phyloP scores from a whole-genome alignment of 2,797 vertebrate species.

The Amazona ochrocephala region DNA sequence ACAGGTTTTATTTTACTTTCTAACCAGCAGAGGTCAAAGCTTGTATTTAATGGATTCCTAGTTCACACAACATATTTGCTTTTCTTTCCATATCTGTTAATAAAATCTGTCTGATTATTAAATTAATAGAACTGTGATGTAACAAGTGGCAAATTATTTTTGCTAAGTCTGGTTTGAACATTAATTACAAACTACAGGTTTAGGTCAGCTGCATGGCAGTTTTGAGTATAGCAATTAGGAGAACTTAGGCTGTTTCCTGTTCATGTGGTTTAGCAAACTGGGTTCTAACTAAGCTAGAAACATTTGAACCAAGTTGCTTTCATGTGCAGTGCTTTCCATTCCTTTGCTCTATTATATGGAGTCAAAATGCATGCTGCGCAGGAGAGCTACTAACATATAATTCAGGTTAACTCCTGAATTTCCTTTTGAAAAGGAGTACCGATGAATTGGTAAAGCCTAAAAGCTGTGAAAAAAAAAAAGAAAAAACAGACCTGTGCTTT shows the following conservation, averaged over 20 bases:
- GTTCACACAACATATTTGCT: slow-evolving; percentile 39
- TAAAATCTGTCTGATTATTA: slow-evolving; percentile 17
- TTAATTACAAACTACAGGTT: not conserved
- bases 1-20: slow-evolving; percentile 30
- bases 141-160: slow-evolving; percentile 9
- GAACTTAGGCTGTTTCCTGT: not conserved
- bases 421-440: not conserved
- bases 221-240: not conserved
- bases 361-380: not conserved
- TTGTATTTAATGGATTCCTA: slow-evolving; percentile 35
- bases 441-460: not conserved
- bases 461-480: not conserved
- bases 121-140: slow-evolving; percentile 34
- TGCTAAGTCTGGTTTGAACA: not conserved
- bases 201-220: not conserved
- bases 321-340: not conserved
- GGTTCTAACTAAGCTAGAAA: not conserved
- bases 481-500: not conserved
- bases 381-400: not conserved
- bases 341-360: not conserved
- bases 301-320: not conserved
- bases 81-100: slow-evolving; percentile 14
- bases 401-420: not conserved
- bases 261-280: not conserved
- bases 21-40: slow-evolving; percentile 29